Base-by-base conservation (phyloP, 2,797 vertebrate species). In the Liparis tanakae region DNA sequence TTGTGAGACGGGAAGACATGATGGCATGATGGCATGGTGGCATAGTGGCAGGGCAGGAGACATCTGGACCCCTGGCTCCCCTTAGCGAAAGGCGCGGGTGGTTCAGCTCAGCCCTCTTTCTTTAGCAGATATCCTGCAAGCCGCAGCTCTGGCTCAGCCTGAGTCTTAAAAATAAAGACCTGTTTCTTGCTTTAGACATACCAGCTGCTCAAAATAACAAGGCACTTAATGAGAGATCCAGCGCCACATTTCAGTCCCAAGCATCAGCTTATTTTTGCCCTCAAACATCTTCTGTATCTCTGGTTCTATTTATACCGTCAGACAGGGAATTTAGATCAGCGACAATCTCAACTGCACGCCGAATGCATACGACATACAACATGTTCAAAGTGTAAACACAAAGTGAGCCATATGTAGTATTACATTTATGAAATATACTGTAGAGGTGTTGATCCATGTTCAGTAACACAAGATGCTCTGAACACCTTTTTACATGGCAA, bases 131-230 rank as follows among this genome's bases (percentile, higher is more conserved):
- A 94, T 90, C 90, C 91, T 89, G 77, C 92, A 93, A 93, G 94
- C 92, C 91, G 81, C 93, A 92, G 93, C 89, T 89, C 92, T 85
- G 91, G 92, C 94, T 96, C 93, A 95, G 95, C 94, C 95, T 93
- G 92, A 93, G 93, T 94, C 95, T 96, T 95, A 95, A 96, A 98
- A 94, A 97, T 98, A 98, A 96, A 96, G 95, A 87, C 88, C 92
- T 93, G 94, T 96, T 98, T 53, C 96, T 96, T 97, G 95, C 95
- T 97, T 97, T 97, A 97, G 96, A 96, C 95, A 91, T 93, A 94
- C 94, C 95, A 95, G 92, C 88, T 92, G 95, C 96, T 96, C 96
- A 96, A 97, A 99, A 98, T 98, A 98, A 97, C 95, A 94, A 93
- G 95, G 94, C 96, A 96, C 96, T 96, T 96, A 97, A 95, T 94